Percentiles rank a stretch among this genome's conserved stretches.
These are phyloP conservation scores for Sesia apiformis DNA, from an alignment of 2,888 invertebrate species.

Conservation along the genomic window DNA sequence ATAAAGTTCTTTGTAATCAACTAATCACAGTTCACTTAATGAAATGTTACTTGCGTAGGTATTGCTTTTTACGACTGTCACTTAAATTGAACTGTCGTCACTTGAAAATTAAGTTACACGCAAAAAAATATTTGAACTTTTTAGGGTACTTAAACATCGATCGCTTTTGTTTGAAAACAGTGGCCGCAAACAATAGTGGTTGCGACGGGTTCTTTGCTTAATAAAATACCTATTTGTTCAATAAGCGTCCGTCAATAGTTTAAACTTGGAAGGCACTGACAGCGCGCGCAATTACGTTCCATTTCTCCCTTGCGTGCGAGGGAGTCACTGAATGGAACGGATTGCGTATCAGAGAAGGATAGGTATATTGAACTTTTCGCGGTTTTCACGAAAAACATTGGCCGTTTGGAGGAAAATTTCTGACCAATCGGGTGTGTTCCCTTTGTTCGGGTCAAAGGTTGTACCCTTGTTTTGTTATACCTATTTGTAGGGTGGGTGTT, in stretches of 20 bases:
- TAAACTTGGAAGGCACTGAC: slow-evolving; percentile 62
- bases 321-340: slow-evolving; percentile 29
- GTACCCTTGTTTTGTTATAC: not conserved
- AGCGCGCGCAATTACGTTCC: slow-evolving; percentile 24
- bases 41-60: too few relatives aligned
- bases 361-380: slow-evolving; percentile 36
- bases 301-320: slow-evolving; percentile 48
- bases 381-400: slow-evolving; percentile 46
- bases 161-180: slow-evolving; percentile 15
- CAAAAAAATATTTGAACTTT: too few relatives aligned
- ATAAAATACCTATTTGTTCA: slow-evolving; percentile 20
- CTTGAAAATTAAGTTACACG: too few relatives aligned
- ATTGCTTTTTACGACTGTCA: too few relatives aligned
- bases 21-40: too few relatives aligned
- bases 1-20: too few relatives aligned
- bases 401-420: slow-evolving; percentile 30
- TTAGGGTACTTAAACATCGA: not conserved
- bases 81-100: too few relatives aligned
- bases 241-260: slow-evolving; percentile 56
- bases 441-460: slow-evolving; percentile 8
- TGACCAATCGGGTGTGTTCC: slow-evolving; percentile 38
- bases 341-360: slow-evolving; percentile 28
- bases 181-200: slow-evolving; percentile 12
- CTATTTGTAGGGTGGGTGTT: too few relatives aligned
- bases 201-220: slow-evolving; percentile 13